Evolutionary conservation across 1,140 invertebrate species (phyloP).

Genomic region (Antheraea pernyi): DNA sequence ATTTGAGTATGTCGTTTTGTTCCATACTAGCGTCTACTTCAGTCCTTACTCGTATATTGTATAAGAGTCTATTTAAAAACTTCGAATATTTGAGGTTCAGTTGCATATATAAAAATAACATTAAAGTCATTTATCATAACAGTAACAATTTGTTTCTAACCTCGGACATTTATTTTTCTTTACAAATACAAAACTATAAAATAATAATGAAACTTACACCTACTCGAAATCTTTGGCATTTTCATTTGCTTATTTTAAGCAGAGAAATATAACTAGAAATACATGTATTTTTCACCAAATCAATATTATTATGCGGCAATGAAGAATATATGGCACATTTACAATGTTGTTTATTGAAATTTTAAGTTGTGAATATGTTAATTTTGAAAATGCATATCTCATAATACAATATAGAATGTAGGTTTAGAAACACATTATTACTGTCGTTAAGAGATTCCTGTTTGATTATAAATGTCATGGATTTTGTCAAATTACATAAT

Average conservation of each 20-base stretch:
- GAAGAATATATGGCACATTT: conserved; percentile 21
- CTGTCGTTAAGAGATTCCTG: conserved; percentile 70
- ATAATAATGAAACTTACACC: conserved; percentile 61
- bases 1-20: conserved; percentile 54
- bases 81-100: conserved; percentile 60
- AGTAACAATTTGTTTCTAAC: conserved; percentile 78
- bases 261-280: conserved; percentile 45
- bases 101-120: conserved; percentile 72
- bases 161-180: conserved; percentile 33
- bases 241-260: conserved; percentile 54
- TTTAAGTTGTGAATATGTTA: not conserved
- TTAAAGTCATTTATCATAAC: conserved; percentile 62
- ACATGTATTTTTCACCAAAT: conserved; percentile 36
- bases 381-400: conserved; percentile 10
- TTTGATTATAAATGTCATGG: conserved; percentile 50
- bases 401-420: not conserved
- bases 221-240: conserved; percentile 76
- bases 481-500: conserved; percentile 86
- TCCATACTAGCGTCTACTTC: conserved; percentile 62
- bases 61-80: conserved; percentile 62
- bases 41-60: conserved; percentile 67
- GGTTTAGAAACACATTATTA: conserved; percentile 78
- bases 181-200: conserved; percentile 41
- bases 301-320: conserved; percentile 19
- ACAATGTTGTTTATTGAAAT: not conserved